These are phyloP conservation scores for Tuberolachnus salignus DNA, from an alignment of 2,888 invertebrate genomes.

Conservation along the genomic window DNA sequence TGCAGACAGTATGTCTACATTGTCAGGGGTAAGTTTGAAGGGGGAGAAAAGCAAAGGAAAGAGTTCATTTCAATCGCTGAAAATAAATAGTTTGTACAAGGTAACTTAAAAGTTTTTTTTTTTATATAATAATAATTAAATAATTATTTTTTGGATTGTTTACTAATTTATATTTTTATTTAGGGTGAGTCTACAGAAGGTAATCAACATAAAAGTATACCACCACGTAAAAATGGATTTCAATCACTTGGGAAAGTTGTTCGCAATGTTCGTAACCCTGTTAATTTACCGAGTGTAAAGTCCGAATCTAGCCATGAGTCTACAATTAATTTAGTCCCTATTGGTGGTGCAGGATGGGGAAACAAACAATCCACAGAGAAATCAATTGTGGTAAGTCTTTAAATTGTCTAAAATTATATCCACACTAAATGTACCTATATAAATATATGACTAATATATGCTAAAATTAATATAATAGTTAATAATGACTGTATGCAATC, in stretches of 20 bases:
- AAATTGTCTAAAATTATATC: background rate
- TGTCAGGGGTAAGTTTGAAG: conserved; percentile 85
- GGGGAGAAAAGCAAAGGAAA: conserved; percentile 84
- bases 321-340: conserved; percentile 78
- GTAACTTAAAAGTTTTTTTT: conserved; percentile 18
- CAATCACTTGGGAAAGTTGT: conserved; percentile 99
- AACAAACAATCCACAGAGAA: conserved; percentile 65
- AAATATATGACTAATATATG: too few species aligned
- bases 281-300: conserved; percentile 98
- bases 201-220: conserved; percentile 75
- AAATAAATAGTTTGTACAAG: conserved; percentile 93
- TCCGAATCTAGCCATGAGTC: conserved; percentile 87
- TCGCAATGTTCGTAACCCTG: conserved; percentile 96
- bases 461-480: background rate
- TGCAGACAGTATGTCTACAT: conserved; percentile 96
- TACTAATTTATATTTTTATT: conserved; percentile 69
- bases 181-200: conserved; percentile 70
- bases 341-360: conserved; percentile 82
- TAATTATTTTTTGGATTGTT: background rate
- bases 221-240: conserved; percentile 94
- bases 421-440: too few species aligned
- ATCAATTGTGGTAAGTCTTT: conserved; percentile 56
- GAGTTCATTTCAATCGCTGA: conserved; percentile 82
- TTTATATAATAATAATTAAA: background rate
- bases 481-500: too few species aligned